Percentiles rank a stretch among this genome's conserved stretches.
Conservation (phyloP, 2,797 vertebrate species). For the Arrhamphus sclerolepis region DNA sequence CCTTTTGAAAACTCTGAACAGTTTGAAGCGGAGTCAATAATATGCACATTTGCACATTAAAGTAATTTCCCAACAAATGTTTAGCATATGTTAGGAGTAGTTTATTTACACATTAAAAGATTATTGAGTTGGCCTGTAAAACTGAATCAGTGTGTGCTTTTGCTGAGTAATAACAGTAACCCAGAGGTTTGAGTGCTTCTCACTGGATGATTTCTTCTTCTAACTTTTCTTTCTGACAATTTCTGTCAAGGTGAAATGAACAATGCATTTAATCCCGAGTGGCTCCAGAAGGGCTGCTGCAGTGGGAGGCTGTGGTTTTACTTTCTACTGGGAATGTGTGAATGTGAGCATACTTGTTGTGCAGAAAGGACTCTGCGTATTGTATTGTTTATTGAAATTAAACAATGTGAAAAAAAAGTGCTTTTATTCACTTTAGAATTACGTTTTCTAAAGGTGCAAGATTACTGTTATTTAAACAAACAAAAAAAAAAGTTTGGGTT, state of each 20-base stretch:
- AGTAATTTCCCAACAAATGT: conserved; percentile 33
- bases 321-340: background rate
- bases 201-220: conserved; percentile 13
- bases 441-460: too few species aligned
- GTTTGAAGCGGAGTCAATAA: conserved; percentile 12
- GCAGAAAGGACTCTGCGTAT: too few species aligned
- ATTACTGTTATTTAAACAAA: too few species aligned
- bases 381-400: too few species aligned
- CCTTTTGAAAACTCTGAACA: conserved; percentile 32
- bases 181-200: conserved; percentile 15
- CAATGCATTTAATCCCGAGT: conserved; percentile 33
- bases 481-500: background rate
- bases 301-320: conserved; percentile 1
- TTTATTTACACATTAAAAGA: conserved; percentile 34
- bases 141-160: conserved; percentile 5
- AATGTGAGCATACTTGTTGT: background rate
- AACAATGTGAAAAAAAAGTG: too few species aligned
- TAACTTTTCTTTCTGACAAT: conserved; percentile 27
- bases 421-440: too few species aligned
- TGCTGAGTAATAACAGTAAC: conserved; percentile 16
- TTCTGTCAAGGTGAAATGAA: conserved; percentile 49
- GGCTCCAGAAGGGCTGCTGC: conserved; percentile 15
- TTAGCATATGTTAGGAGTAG: conserved; percentile 36
- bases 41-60: conserved; percentile 47
- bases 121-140: conserved; percentile 20